Evolutionary conservation across 2,888 invertebrate genomes (phyloP).

Genomic region (Hydrotaea diabolus): DNA sequence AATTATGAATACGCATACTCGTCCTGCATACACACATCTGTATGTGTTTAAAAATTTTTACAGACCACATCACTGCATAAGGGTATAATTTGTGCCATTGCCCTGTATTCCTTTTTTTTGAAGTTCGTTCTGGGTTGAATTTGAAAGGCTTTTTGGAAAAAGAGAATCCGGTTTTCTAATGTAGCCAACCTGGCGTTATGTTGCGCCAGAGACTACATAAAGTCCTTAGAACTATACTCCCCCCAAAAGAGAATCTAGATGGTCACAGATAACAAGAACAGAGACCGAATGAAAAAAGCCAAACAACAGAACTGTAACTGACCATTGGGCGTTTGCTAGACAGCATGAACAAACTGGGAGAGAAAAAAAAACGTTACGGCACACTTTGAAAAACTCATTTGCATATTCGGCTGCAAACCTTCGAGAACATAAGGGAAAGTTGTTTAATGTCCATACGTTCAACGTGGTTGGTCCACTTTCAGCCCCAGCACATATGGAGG

Average conservation of each 20-base stretch:
- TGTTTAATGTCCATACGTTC: slow-evolving; percentile 54
- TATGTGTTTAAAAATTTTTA: no score
- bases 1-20: slow-evolving; percentile 10
- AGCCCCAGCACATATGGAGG: slow-evolving; percentile 21
- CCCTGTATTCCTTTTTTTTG: slow-evolving; percentile 51
- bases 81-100: slow-evolving; percentile 51
- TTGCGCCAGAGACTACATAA: slow-evolving; percentile 40
- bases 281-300: not conserved
- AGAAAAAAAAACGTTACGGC: not conserved
- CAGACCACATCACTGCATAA: slow-evolving; percentile 50
- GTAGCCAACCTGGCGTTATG: slow-evolving; percentile 44
- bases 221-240: slow-evolving; percentile 1
- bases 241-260: slow-evolving; percentile 14
- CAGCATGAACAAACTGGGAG: slow-evolving; percentile 10
- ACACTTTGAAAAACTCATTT: slow-evolving; percentile 72
- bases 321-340: slow-evolving; percentile 57
- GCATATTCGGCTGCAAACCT: slow-evolving; percentile 74
- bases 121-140: slow-evolving; percentile 47
- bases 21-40: not conserved
- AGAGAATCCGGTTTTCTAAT: slow-evolving; percentile 46
- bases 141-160: slow-evolving; percentile 3
- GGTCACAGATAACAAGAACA: slow-evolving; percentile 15
- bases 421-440: slow-evolving; percentile 74
- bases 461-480: slow-evolving; percentile 51
- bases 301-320: slow-evolving; percentile 46